Base-by-base conservation (phyloP, 2,888 invertebrate species). In the Perizoma affinitatum region DNA sequence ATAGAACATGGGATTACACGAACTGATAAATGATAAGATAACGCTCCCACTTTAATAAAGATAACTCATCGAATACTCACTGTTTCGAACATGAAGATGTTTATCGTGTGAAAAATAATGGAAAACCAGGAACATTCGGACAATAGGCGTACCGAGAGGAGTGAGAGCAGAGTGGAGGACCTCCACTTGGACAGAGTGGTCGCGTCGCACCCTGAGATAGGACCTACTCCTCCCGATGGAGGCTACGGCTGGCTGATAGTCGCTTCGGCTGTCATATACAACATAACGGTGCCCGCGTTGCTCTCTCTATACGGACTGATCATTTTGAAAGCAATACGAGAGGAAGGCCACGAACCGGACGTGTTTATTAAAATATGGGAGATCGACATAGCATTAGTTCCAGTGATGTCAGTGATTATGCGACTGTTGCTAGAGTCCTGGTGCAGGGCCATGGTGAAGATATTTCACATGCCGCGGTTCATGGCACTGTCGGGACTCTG, bases 231-330 rank as follows among this genome's bases (percentile, higher is more conserved):
- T 50, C 94, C 95, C 2, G 95, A 95, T 72, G 95, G 95, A 0
- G 95, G 95, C 3, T 95, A 94, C 72, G 95, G 95, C 0, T 95
- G 95, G 95, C 73, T 95, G 50, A 93, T 95, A 68, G 92, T 95
- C 53, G 73, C 92, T 43, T 93, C 94, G 9, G 93, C 94, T 40
- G 84, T 93, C 66, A 83, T 94, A 67, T 94, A 95, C 76, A 94
- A 95, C 83, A 92, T 94, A 74, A 85, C 93, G n/a, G 89, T 94
- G 44, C 94, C 94, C 10, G 90, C 93, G 55, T 69, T 94, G 57
- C 73, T 93, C n/a, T 87, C 92, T 42, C 83, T 93, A 54, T 94
- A 93, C 75, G 94, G 94, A 46, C 79, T 94, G 45, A 84, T 94
- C 47, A 86, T 94, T 64, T 74, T 94, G 51, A 93, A 93, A 71